Evolutionary conservation across 2,113 vertebrate genomes (phyloP), one percentile per base, ranked within the genome.

Genomic region (Pipa parva): DNA sequence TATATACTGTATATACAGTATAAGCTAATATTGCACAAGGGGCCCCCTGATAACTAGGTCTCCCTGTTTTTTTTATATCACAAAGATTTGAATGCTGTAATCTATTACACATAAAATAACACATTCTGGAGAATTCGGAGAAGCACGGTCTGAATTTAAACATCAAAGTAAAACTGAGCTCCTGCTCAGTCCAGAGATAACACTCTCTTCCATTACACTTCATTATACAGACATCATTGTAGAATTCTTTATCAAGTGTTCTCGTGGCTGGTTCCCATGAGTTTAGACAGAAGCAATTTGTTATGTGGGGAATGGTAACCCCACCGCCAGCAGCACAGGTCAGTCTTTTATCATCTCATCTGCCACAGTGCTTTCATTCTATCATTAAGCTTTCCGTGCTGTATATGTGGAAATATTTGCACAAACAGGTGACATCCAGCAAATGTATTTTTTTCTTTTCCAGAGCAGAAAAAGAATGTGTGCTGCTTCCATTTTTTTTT

Each of bases 171-270:
- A 51, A 70, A 51, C 66, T 52, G 24, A 58, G 25, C 29, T 59
- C 51, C 37, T 59, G 46, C 65, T 51, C 65, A 39, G 42, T 60
- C 66, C 48, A 52, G 66, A 60, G 66, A 70, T 70, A 70, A 70
- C 57, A 70, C 48, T 52, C 57, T 69, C 49, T 70, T 70, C 57
- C 60, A 70, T 70, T 70, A 70, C 66, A 70, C 57, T 70, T 70
- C 66, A 70, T 70, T 70, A 70, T 70, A 70, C 66, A 70, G 66
- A 70, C 66, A 70, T 70, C 66, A 70, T 70, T 70, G 66, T 70
- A 54, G 66, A 70, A 70, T 70, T 59, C 66, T 61, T 70, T 70
- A 70, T 70, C 66, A 61, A 70, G 66, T 70, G 57, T 70, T 70
- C 66, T 70, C 29, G 48, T 70, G 66, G 57, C 66, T 24, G 45